Conservation (phyloP, 2,888 invertebrate genomes). For the Exephanes ischioxanthus region DNA sequence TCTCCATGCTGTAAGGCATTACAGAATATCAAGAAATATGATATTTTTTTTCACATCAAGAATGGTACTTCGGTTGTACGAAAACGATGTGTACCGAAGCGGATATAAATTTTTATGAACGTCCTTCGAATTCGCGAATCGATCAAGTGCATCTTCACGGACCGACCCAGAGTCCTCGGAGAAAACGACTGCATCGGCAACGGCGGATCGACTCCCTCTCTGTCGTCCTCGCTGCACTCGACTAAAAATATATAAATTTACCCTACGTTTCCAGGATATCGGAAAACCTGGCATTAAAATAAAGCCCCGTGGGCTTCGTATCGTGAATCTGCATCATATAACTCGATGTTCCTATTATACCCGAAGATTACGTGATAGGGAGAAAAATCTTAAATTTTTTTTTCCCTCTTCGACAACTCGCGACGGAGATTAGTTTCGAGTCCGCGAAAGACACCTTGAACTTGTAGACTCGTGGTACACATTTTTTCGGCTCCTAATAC, state of each 20-base stretch:
- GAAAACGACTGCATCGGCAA: conserved; percentile 40
- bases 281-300: conserved; percentile 62
- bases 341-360: conserved; percentile 31
- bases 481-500: background rate
- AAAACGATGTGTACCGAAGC: background rate
- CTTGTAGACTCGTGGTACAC: background rate
- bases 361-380: conserved; percentile 8
- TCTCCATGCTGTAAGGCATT: background rate
- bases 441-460: background rate
- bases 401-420: background rate
- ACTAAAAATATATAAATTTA: conserved; percentile 59
- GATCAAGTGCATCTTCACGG: conserved; percentile 58
- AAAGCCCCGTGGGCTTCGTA: conserved; percentile 47
- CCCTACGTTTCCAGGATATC: conserved; percentile 58
- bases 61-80: background rate
- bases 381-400: conserved; percentile 25
- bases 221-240: conserved; percentile 33
- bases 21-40: background rate
- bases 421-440: background rate
- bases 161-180: conserved; percentile 56
- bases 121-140: conserved; percentile 49
- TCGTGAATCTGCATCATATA: conserved; percentile 16
- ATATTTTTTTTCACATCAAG: background rate
- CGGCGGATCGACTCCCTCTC: conserved; percentile 54
- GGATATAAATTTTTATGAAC: conserved; percentile 37